These are phyloP conservation scores for Pachyrhynchus sulphureomaculatus DNA, from an alignment of 1,140 invertebrate genomes.

Conservation along the genomic window DNA sequence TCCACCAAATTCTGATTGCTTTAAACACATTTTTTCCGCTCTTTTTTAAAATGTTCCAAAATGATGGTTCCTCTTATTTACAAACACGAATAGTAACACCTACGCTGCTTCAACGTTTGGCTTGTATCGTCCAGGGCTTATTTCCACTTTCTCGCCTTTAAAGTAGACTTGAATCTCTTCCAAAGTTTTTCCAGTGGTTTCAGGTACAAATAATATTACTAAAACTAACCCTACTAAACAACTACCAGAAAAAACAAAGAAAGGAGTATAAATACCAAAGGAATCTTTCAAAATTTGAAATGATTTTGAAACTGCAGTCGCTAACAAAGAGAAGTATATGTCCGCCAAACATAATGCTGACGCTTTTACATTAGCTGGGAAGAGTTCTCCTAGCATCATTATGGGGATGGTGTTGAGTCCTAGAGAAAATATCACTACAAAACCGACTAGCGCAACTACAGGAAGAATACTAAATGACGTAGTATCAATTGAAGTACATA, in stretches of 20 bases:
- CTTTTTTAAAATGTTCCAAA: no score
- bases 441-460: constrained; percentile 65
- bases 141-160: constrained; percentile 21
- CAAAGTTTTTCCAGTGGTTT: constrained; percentile 81
- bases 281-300: constrained; percentile 65
- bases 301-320: constrained; percentile 73
- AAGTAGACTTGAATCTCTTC: constrained; percentile 52
- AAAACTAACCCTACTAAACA: constrained; percentile 65
- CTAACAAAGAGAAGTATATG: constrained; percentile 68
- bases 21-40: no score
- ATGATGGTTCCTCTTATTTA: no score
- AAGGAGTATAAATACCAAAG: constrained; percentile 68
- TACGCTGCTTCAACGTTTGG: no score
- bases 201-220: constrained; percentile 66
- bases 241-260: constrained; percentile 72
- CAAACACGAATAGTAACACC: no score
- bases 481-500: constrained; percentile 35
- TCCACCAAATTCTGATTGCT: no score
- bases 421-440: constrained; percentile 68
- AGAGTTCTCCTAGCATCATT: constrained; percentile 72
- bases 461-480: constrained; percentile 53
- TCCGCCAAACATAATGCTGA: constrained; percentile 70
- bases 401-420: constrained; percentile 72
- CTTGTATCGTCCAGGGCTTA: no score
- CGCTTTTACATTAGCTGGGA: constrained; percentile 69